phyloP scores from a whole-genome alignment of 2,888 invertebrate genomes.

The Lepidocyrtinus sp. region DNA sequence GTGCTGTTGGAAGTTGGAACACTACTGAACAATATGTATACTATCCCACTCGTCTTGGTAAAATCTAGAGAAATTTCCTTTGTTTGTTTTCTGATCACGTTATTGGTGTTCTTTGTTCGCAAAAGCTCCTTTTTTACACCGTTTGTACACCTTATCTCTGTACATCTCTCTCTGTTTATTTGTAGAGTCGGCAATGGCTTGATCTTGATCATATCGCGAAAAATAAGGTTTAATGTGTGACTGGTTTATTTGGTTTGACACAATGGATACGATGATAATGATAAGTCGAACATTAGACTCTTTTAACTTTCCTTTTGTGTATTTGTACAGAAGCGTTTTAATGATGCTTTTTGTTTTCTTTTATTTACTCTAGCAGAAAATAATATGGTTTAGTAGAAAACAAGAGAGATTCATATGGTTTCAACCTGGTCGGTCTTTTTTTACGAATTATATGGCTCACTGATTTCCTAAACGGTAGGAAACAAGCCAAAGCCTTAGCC shows the following conservation, averaged over 20 bases:
- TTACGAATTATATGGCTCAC: neutral
- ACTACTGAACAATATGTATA: too few species aligned
- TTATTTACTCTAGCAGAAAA: conserved; percentile 2
- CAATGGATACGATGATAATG: conserved; percentile 19
- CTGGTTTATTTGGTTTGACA: conserved; percentile 34
- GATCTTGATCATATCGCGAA: neutral
- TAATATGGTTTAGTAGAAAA: conserved; percentile 18
- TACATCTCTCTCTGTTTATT: conserved; percentile 46
- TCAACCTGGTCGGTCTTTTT: conserved; percentile 48
- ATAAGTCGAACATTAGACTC: too few species aligned
- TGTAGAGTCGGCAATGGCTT: conserved; percentile 56
- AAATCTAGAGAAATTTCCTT: neutral
- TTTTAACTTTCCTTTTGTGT: neutral
- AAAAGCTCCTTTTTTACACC: neutral
- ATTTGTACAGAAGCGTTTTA: conserved; percentile 49
- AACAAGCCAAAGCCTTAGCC: neutral
- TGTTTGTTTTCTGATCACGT: conserved; percentile 56
- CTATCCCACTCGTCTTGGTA: too few species aligned
- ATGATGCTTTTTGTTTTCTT: conserved; percentile 15
- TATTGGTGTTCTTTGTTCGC: conserved; percentile 34
- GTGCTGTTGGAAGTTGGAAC: too few species aligned
- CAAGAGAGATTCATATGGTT: conserved; percentile 38
- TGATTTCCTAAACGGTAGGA: neutral
- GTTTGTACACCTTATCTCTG: conserved; percentile 28
- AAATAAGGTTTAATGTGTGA: neutral